These are phyloP conservation scores for Ashinkailepas kermadecensis DNA, from an alignment of 2,888 invertebrate genomes.

Conservation along the genomic window DNA sequence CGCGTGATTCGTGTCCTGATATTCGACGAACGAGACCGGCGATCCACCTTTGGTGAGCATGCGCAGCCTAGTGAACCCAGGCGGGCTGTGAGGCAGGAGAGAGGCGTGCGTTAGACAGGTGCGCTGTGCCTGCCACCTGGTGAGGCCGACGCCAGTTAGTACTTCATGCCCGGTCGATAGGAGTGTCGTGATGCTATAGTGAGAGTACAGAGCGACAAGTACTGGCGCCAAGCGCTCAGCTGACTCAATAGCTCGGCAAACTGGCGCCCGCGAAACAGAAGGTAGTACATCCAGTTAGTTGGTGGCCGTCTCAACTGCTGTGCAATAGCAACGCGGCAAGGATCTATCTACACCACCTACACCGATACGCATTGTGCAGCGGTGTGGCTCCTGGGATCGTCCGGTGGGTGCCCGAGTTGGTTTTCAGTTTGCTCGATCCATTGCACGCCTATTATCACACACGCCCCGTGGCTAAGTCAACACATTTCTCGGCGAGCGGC, in stretches of 20 bases:
- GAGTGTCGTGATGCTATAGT: not conserved
- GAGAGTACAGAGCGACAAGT: not conserved
- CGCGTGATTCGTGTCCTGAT: constrained; percentile 84
- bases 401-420: too few species aligned
- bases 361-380: not conserved
- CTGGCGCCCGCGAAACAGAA: not conserved
- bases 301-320: not conserved
- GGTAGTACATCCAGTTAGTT: not conserved
- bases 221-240: not conserved
- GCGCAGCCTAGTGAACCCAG: constrained; percentile 96
- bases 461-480: too few species aligned
- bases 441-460: too few species aligned
- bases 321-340: not conserved
- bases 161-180: not conserved
- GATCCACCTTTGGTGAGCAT: constrained; percentile 68
- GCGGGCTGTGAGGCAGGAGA: constrained; percentile 61
- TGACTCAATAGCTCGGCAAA: too few species aligned
- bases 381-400: not conserved
- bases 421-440: too few species aligned
- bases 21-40: constrained; percentile 98
- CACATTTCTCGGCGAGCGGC: too few species aligned
- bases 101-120: constrained; percentile 21
- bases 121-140: constrained; percentile 15
- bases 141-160: not conserved
- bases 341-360: not conserved